Evolutionary conservation across 2,888 invertebrate genomes (phyloP).

Genomic region (Catocala fraxini): DNA sequence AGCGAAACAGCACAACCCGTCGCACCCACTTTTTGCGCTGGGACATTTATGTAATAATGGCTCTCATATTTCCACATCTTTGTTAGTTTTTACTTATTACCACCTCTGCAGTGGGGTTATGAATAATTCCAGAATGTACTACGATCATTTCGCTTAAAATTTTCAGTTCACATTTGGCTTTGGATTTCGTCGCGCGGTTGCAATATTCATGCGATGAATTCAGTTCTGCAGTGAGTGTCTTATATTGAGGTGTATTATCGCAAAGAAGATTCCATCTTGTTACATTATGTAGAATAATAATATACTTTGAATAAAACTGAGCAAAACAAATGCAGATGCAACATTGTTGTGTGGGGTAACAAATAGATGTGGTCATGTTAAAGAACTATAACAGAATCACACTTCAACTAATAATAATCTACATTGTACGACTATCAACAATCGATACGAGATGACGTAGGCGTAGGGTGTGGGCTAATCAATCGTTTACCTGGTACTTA

Average conservation of each 20-base stretch:
- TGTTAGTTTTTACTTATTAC: slow-evolving; percentile 73
- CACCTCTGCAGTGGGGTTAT: slow-evolving; percentile 66
- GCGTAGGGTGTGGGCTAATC: too few relatives aligned
- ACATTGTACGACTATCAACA: too few relatives aligned
- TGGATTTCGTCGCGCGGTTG: slow-evolving; percentile 58
- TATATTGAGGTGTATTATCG: slow-evolving; percentile 34
- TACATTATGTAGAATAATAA: too few relatives aligned
- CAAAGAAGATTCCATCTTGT: slow-evolving; percentile 1
- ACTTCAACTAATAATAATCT: too few relatives aligned
- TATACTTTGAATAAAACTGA: too few relatives aligned
- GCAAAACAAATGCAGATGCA: too few relatives aligned
- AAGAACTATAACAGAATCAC: too few relatives aligned
- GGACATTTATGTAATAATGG: slow-evolving; percentile 76
- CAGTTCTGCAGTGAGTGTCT: slow-evolving; percentile 48
- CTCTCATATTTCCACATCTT: slow-evolving; percentile 72
- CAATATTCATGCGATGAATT: slow-evolving; percentile 70
- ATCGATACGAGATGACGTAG: too few relatives aligned
- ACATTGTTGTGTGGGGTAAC: too few relatives aligned
- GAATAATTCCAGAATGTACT: slow-evolving; percentile 68
- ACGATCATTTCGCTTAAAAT: slow-evolving; percentile 73
- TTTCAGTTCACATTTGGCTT: slow-evolving; percentile 71
- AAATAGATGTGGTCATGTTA: too few relatives aligned
- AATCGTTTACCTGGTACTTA: too few relatives aligned
- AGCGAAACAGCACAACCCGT: slow-evolving; percentile 21
- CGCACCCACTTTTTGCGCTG: slow-evolving; percentile 56